Base-by-base conservation (phyloP, 2,888 invertebrate genomes). In the Papilio demoleus region DNA sequence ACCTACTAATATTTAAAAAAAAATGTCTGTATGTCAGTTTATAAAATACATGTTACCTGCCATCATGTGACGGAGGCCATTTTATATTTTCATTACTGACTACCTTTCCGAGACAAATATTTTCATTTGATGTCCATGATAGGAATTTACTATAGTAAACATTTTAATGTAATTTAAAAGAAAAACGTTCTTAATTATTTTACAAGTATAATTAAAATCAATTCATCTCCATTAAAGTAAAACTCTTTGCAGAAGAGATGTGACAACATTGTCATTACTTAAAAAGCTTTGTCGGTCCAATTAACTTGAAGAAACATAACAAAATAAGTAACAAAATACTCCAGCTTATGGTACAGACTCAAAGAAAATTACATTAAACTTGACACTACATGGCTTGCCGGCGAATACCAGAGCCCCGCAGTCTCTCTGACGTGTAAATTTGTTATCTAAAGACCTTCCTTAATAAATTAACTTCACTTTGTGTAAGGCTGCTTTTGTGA, bases 361-460 rank as follows among this genome's bases (percentile, higher is more conserved):
- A 72, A 74, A 70, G 69, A 64, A 72, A 75, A 79, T 77, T 77
- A 77, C 76, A 74, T 75, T 75, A 69, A 72, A 74, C 74, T 75
- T 75, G 75, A 73, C 78, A 73, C 73, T 75, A 74, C 74, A 77
- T 72, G 73, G 74, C 72, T 76, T 77, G 77, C 75, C 73, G 70
- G 71, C 72, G 74, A 74, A 77, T 73, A 72, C 72, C 65, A 50
- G 65, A 72, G 73, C 71, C 62, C 67, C 63, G 8, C 27, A 70
- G 70, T 73, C 70, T 70, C 73, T 73, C 70, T 69, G 72, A 73
- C 73, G 75, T 75, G 69, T 75, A 72, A 78, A 76, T 73, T 78
- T 76, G 73, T 79, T 77, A 73, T 74, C 68, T 76, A 70, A 73
- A 71, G 73, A 70, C 70, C 73, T 75, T 71, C 75, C 71, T 71